Percentiles rank a stretch among this genome's conserved stretches.
These are phyloP conservation scores for Pteromalus puparum DNA, from an alignment of 1,140 invertebrate genomes.

Conservation along the genomic window DNA sequence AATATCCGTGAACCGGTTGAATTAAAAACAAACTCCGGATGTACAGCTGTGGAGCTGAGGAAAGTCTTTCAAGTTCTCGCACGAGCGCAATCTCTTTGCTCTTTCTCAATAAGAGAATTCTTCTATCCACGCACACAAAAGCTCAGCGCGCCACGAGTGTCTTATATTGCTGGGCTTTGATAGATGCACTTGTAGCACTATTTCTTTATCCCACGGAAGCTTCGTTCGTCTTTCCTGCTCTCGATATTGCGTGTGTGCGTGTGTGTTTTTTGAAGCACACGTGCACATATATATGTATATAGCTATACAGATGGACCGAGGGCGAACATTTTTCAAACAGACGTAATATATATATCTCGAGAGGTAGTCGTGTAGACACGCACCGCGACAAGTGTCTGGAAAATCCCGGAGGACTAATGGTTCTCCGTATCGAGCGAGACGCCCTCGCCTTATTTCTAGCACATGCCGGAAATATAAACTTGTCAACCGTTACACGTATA, in stretches of 20 bases:
- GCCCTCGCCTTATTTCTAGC: neutral
- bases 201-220: neutral
- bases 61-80: neutral
- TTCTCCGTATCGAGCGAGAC: slow-evolving; percentile 13
- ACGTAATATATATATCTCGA: slow-evolving; percentile 44
- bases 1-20: neutral
- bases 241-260: neutral
- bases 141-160: too few relatives aligned
- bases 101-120: neutral
- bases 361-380: neutral
- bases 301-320: neutral
- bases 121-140: too few relatives aligned
- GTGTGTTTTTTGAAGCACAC: slow-evolving; percentile 10
- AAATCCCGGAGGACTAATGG: slow-evolving; percentile 48
- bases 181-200: neutral
- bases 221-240: neutral
- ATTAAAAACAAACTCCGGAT: slow-evolving; percentile 1
- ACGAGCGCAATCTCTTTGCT: neutral
- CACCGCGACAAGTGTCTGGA: slow-evolving; percentile 34
- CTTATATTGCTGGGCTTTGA: neutral
- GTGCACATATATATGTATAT: too few relatives aligned
- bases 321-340: slow-evolving; percentile 36
- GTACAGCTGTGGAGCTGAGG: neutral
- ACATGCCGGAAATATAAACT: neutral
- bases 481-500: neutral